These are phyloP conservation scores for Neodiprion virginianus DNA, from an alignment of 1,140 invertebrate genomes.

Conservation along the genomic window DNA sequence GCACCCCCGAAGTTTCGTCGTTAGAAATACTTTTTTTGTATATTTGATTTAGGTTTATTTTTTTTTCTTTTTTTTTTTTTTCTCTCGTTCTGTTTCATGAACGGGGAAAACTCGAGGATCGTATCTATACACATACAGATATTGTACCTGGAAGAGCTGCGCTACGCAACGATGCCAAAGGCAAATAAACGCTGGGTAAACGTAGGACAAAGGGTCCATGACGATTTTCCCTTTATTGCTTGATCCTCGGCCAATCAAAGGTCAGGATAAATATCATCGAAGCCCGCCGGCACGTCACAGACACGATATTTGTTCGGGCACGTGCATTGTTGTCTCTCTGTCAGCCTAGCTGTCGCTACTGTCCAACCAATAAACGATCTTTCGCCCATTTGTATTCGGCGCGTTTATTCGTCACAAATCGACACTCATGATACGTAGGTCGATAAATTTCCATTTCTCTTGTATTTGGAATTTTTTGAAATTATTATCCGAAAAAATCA, in stretches of 20 bases:
- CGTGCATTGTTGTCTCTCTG: conserved; percentile 8
- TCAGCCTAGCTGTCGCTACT: not conserved
- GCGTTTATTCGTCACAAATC: not conserved
- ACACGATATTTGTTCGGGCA: conserved; percentile 5
- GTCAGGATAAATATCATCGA: conserved; percentile 17
- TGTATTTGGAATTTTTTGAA: not conserved
- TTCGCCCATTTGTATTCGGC: not conserved
- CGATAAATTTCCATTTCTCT: not conserved
- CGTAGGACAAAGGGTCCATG: not conserved
- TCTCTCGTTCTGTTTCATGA: too few species aligned
- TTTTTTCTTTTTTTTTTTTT: too few species aligned
- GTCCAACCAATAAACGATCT: not conserved
- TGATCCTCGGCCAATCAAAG: conserved; percentile 15
- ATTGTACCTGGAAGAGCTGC: too few species aligned
- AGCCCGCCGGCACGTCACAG: not conserved
- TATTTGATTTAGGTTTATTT: too few species aligned
- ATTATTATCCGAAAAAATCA: not conserved
- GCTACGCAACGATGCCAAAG: too few species aligned
- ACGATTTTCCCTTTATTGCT: not conserved
- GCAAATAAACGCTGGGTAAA: not conserved
- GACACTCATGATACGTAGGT: not conserved
- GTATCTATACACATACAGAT: too few species aligned
- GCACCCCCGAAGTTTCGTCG: too few species aligned
- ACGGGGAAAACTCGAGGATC: too few species aligned
- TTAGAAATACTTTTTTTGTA: too few species aligned